phyloP scores from a whole-genome alignment of 2,888 invertebrate genomes.

The Andrena flavipes region DNA sequence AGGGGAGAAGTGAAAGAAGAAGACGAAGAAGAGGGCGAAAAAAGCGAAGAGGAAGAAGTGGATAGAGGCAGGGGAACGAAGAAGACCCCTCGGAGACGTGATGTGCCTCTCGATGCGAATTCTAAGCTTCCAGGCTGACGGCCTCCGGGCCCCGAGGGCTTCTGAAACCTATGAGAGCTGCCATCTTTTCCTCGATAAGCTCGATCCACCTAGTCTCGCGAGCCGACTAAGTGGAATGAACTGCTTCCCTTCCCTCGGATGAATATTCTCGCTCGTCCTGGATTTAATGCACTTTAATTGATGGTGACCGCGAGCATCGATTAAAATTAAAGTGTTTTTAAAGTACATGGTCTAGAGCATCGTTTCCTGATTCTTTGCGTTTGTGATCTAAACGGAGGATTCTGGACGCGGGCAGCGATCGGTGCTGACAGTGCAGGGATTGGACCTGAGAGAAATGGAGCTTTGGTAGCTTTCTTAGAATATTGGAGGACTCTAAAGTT shows the following conservation, averaged over 20 bases:
- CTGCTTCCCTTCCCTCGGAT: constrained; percentile 49
- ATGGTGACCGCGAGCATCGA: constrained; percentile 36
- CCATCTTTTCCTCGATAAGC: constrained; percentile 59
- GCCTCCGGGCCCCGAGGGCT: constrained; percentile 74
- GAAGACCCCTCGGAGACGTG: constrained; percentile 74
- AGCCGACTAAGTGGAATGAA: constrained; percentile 47
- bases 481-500: too few species aligned
- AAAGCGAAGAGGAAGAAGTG: constrained; percentile 42
- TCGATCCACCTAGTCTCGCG: constrained; percentile 21
- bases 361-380: not conserved
- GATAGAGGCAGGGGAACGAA: constrained; percentile 42
- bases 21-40: constrained; percentile 51
- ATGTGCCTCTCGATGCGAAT: constrained; percentile 76
- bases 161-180: constrained; percentile 76
- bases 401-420: not conserved
- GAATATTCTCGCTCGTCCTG: constrained; percentile 39
- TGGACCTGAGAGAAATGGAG: not conserved
- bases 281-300: constrained; percentile 56
- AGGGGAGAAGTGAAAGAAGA: not conserved
- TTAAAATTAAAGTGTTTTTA: constrained; percentile 53
- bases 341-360: constrained; percentile 24
- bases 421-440: not conserved
- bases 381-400: not conserved
- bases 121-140: constrained; percentile 74
- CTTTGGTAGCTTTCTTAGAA: not conserved